Conservation (phyloP, 1,140 invertebrate genomes). For the Vanessa atalanta region DNA sequence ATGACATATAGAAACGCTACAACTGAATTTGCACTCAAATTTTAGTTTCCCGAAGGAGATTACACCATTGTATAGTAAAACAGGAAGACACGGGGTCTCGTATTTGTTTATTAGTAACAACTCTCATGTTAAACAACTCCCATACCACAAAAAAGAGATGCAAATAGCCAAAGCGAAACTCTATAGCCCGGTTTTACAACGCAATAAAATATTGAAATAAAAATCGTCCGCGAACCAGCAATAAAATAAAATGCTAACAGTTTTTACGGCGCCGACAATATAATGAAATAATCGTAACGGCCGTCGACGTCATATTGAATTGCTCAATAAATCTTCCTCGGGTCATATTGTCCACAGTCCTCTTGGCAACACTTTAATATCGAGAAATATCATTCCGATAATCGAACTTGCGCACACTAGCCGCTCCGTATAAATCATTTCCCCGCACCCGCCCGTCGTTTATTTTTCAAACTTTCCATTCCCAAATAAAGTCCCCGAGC, state of each 20-base stretch:
- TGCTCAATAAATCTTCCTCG: slow-evolving; percentile 76
- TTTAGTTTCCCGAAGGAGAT: too few species aligned
- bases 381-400: slow-evolving; percentile 79
- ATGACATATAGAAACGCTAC: too few species aligned
- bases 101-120: not conserved
- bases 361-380: slow-evolving; percentile 80
- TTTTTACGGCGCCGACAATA: slow-evolving; percentile 79
- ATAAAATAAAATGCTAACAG: slow-evolving; percentile 78
- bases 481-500: slow-evolving; percentile 79
- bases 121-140: slow-evolving; percentile 17
- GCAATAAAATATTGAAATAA: slow-evolving; percentile 80
- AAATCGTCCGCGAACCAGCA: slow-evolving; percentile 68
- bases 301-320: slow-evolving; percentile 72
- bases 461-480: slow-evolving; percentile 81
- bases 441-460: slow-evolving; percentile 71
- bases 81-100: too few species aligned
- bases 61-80: too few species aligned
- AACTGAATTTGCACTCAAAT: too few species aligned
- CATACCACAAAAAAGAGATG: slow-evolving; percentile 37
- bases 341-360: slow-evolving; percentile 79
- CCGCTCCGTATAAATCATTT: slow-evolving; percentile 73
- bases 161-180: slow-evolving; percentile 61
- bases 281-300: slow-evolving; percentile 81
- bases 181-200: slow-evolving; percentile 60
- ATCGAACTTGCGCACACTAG: slow-evolving; percentile 71